A percentile compares a stretch with the other conserved stretches of the same genome.
phyloP scores from a whole-genome alignment of 2,888 invertebrate genomes.

The Thecophora atra region DNA sequence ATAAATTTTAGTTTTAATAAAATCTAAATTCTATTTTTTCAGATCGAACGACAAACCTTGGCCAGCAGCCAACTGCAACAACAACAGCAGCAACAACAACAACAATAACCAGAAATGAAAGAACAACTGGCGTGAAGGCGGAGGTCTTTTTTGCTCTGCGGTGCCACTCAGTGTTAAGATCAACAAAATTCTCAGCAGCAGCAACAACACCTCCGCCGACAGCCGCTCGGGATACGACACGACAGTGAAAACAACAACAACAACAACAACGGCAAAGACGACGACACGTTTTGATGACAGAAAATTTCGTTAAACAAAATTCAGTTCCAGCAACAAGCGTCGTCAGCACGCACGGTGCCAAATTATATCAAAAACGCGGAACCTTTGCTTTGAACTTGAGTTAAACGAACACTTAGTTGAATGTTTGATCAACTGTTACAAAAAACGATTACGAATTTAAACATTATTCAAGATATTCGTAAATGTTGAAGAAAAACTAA shows the following conservation, averaged over 20 bases:
- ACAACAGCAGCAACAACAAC: conserved; percentile 36
- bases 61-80: conserved; percentile 36
- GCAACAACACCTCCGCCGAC: background rate
- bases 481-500: too few relatives aligned
- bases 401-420: background rate
- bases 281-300: background rate
- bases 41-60: background rate
- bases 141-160: background rate
- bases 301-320: background rate
- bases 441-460: background rate
- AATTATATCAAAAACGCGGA: background rate
- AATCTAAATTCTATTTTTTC: conserved; percentile 2
- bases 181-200: background rate
- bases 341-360: background rate
- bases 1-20: conserved; percentile 4
- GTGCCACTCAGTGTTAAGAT: background rate
- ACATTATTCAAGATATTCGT: background rate
- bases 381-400: background rate
- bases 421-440: background rate
- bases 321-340: conserved; percentile 7
- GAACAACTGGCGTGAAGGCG: background rate
- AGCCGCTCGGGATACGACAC: background rate
- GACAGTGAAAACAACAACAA: background rate
- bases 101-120: conserved; percentile 33
- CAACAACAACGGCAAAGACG: background rate